Evolutionary conservation across 2,888 invertebrate genomes (phyloP), one percentile per base, ranked within the genome.

Genomic region (Eretmocerus hayati): DNA sequence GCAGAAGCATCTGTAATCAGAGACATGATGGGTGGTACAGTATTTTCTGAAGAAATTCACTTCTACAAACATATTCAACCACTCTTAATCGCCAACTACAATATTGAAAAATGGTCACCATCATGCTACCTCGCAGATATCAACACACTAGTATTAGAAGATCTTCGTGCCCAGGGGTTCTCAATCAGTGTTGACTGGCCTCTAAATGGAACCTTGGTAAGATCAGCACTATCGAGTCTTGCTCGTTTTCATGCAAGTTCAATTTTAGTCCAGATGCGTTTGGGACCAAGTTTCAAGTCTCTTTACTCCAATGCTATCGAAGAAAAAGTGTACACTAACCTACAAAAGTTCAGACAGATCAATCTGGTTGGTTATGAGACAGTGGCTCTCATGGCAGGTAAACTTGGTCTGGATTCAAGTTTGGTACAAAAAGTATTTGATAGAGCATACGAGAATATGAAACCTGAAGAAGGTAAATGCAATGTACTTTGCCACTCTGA

Each of bases 401-500:
- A 18, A 5, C 33, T 46, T 16, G 37, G 41, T n/a, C 6, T 49
- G 19, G 38, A 53, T n/a, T 5, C 35, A 8, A 38, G 11, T 4
- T 21, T 48, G 2, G 42, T 48, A 11, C 16, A 35, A 2, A 39
- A 39, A 40, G 36, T 39, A 5, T 18, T 19, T 3, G 31, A 49
- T 9, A 19, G 26, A 11, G 82, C 68, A 64, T 81, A 6, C 81
- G 81, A 82, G 75, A 75, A 39, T 81, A 81, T 58, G 81, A 82
- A 63, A 16, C 84, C 46, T 56, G 84, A 18, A 65, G 75, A 46
- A 72, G 75, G 53, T 87, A 26, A 33, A 86, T 64, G 79, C 18
- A 49, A 53, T 39, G 46, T 44, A 4, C 16, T 53, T 13, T 53
- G 52, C 4, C 52, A 53, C 44, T 46, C 46, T 0, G 50, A 53